phyloP scores from a whole-genome alignment of 2,888 invertebrate species.

The Rosalia funebris region DNA sequence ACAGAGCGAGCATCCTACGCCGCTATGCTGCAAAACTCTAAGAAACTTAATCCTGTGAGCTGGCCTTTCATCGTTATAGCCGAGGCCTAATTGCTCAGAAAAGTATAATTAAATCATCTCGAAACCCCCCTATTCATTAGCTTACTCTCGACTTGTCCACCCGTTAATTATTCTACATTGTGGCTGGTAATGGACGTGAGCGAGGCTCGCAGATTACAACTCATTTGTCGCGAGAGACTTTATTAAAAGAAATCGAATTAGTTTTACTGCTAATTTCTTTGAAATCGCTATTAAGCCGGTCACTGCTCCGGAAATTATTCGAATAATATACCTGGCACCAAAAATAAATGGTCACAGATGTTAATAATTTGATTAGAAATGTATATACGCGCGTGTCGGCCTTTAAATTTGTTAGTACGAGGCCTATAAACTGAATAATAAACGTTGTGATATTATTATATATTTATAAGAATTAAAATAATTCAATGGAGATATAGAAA shows the following conservation, averaged over 20 bases:
- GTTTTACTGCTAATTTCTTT: background rate
- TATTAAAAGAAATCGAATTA: constrained; percentile 15
- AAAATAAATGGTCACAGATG: too few relatives aligned
- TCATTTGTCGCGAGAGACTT: constrained; percentile 35
- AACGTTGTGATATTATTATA: too few relatives aligned
- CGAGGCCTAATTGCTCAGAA: constrained; percentile 48
- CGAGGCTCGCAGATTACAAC: constrained; percentile 35
- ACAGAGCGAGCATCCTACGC: constrained; percentile 43
- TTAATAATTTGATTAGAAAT: too few relatives aligned
- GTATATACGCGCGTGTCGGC: too few relatives aligned
- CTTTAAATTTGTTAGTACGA: too few relatives aligned
- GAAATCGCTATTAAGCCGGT: background rate
- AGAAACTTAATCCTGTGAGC: constrained; percentile 45
- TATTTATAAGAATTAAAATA: too few relatives aligned
- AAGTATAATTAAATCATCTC: constrained; percentile 47
- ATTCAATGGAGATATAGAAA: too few relatives aligned
- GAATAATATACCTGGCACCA: too few relatives aligned
- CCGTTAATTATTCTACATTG: constrained; percentile 48
- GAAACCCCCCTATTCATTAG: constrained; percentile 43
- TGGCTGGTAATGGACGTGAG: constrained; percentile 38
- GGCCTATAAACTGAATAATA: too few relatives aligned
- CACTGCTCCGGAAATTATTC: background rate
- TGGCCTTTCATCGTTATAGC: constrained; percentile 45
- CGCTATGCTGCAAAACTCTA: constrained; percentile 32
- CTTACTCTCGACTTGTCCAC: constrained; percentile 39